phyloP scores from a whole-genome alignment of 2,113 vertebrate genomes.

The Indicator maculatus region DNA sequence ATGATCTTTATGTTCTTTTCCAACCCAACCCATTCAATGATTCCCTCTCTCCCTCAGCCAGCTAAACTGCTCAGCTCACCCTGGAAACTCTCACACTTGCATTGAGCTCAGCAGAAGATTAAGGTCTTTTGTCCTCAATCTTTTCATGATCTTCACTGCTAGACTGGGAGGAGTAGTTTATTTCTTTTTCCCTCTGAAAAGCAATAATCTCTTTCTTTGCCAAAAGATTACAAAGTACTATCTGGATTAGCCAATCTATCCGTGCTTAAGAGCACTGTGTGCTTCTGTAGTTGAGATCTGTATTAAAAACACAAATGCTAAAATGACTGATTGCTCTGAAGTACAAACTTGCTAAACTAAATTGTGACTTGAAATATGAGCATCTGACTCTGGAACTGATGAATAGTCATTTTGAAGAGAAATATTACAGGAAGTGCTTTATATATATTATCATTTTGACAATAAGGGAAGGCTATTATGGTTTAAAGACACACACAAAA shows the following conservation, averaged over 20 bases:
- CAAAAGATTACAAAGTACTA: constrained; percentile 30
- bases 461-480: constrained; percentile 68
- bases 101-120: not conserved
- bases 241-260: constrained; percentile 54
- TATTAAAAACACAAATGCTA: constrained; percentile 42
- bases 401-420: constrained; percentile 64
- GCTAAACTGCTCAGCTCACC: not conserved
- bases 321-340: constrained; percentile 57
- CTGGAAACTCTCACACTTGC: not conserved
- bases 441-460: constrained; percentile 69
- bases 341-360: constrained; percentile 67
- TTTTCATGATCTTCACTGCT: not conserved
- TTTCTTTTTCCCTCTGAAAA: not conserved
- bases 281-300: constrained; percentile 31
- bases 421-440: constrained; percentile 69
- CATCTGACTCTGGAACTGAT: constrained; percentile 39
- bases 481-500: constrained; percentile 41
- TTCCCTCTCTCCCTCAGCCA: not conserved
- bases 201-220: constrained; percentile 16
- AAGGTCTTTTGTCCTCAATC: not conserved
- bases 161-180: not conserved
- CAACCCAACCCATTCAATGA: not conserved
- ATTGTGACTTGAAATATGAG: constrained; percentile 67
- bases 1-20: not conserved
- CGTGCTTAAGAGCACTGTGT: not conserved